Base-by-base conservation (phyloP, 2,888 invertebrate genomes). In the Branchellion lobata region DNA sequence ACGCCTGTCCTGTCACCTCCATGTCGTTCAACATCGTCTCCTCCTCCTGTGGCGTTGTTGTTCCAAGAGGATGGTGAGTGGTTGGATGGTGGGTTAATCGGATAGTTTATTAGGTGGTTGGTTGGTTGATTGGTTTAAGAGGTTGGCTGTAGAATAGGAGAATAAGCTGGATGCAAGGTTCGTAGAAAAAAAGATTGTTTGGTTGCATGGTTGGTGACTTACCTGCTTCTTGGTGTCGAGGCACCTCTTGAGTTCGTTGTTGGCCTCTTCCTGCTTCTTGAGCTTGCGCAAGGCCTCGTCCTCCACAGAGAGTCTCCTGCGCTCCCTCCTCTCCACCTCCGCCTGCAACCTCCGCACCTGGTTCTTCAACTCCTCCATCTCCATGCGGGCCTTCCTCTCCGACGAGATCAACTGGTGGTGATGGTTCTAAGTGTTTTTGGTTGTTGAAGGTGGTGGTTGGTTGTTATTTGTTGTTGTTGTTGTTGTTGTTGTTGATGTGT, bases 1-100 rank as follows among this genome's bases (percentile, higher is more conserved):
- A 96, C 0, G 98, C 98, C 88, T 97, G 97, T 0, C 98, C 98
- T 0, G 98, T 99, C 1, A 96, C 96, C 87, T 99, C 98, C 95
- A 99, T 97, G 89, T 99, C 99, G 86, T 95, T 97, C 24, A 98
- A 89, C 76, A 99, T 90, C 0, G 96, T 96, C 86, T 98, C 97
- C 88, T 98, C 97, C 87, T 97, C 96, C 86, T 87, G 83, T 33
- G 24, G n/a, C 31, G 27, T 36, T 36, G 33, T 33, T 34, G 53
- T 73, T 14, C 8, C 8, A 40, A 8, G 40, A 40, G 5, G 40
- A 40, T 40, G 40, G 40, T 40, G 40, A 78, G 75, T 31, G 33
- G 51, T 75, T n/a, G n/a, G n/a, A n/a, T n/a, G n/a, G n/a, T n/a
- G n/a, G n/a, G n/a, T n/a, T n/a, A n/a, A n/a, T n/a, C n/a, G n/a